Evolutionary conservation across 2,113 vertebrate genomes (phyloP), one percentile per base, ranked within the genome.

Genomic region (rabbit (Oryctolagus cuniculus)): DNA sequence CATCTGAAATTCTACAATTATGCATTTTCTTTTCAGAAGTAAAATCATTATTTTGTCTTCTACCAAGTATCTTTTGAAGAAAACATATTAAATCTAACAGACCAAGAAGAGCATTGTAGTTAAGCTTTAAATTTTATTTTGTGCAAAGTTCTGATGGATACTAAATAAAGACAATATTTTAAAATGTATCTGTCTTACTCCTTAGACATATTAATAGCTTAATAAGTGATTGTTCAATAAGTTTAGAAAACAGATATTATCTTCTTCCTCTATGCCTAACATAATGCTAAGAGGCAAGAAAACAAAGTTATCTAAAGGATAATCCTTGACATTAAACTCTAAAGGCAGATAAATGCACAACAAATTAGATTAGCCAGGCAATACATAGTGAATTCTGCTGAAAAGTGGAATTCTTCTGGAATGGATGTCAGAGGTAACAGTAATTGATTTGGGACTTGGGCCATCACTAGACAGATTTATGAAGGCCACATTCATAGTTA

Each of bases 241-340:
- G 75, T 77, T 90, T 55, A 83, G 58, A 84, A 70, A 93, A 88
- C 25, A 89, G 15, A 64, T 87, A 92, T 34, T 78, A 69, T 22
- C 49, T 92, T 36, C 29, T 25, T 90, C 2, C 44, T 89, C 25
- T 88, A 44, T 64, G 38, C 17, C 75, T 73, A 49, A 77, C 63
- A 83, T 38, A 86, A 74, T 74, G 84, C 29, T 81, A 91, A 91
- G 70, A 89, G 69, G n/a, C 17, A 92, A 86, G 29, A 12, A 89
- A 90, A 79, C 22, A 73, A 87, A 87, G 24, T 89, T 89, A 95
- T 81, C 38, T 92, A 84, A 72, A 92, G 51, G 80, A 80, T 94
- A 87, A 92, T 87, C 38, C 64, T 67, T 84, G 29, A 49, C 77
- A 66, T 90, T 94, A 89, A 94, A 92, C 17, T 90, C 34, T 79